phyloP scores from a whole-genome alignment of 2,797 vertebrate species.

The Lates japonicus region DNA sequence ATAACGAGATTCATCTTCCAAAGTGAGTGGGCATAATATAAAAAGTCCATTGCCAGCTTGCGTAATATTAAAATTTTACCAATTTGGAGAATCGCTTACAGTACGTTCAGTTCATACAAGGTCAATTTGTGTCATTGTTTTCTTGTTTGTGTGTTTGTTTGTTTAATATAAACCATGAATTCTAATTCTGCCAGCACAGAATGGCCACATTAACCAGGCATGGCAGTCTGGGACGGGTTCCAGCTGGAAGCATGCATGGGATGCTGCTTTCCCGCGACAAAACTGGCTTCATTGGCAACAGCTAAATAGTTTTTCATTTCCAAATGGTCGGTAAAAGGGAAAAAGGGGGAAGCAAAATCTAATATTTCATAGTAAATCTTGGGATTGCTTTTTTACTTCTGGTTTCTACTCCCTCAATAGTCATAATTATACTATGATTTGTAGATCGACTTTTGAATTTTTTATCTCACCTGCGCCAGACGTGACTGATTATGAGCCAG shows the following conservation, averaged over 20 bases:
- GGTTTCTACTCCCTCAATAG: slow-evolving; percentile 65
- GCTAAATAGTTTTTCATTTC: slow-evolving; percentile 79
- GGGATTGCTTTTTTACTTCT: slow-evolving; percentile 58
- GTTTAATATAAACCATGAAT: slow-evolving; percentile 85
- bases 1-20: slow-evolving; percentile 27
- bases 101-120: slow-evolving; percentile 61
- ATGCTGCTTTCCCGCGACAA: slow-evolving; percentile 74
- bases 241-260: slow-evolving; percentile 82
- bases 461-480: slow-evolving; percentile 80
- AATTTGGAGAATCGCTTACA: slow-evolving; percentile 52
- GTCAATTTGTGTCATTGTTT: slow-evolving; percentile 74
- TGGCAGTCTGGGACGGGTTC: slow-evolving; percentile 85
- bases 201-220: slow-evolving; percentile 85
- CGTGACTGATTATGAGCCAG: too few relatives aligned
- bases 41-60: slow-evolving; percentile 33
- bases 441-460: slow-evolving; percentile 70
- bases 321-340: slow-evolving; percentile 54
- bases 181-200: slow-evolving; percentile 82
- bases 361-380: slow-evolving; percentile 72
- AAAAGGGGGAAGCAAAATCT: slow-evolving; percentile 31
- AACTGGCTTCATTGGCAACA: slow-evolving; percentile 73
- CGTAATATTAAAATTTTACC: slow-evolving; percentile 26
- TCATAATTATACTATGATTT: slow-evolving; percentile 83
- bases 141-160: slow-evolving; percentile 82
- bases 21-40: slow-evolving; percentile 32